Percentiles rank a stretch among this genome's conserved stretches.
These are phyloP conservation scores for Neuroscelio doddi DNA, from an alignment of 2,888 invertebrate species.

Conservation along the genomic window DNA sequence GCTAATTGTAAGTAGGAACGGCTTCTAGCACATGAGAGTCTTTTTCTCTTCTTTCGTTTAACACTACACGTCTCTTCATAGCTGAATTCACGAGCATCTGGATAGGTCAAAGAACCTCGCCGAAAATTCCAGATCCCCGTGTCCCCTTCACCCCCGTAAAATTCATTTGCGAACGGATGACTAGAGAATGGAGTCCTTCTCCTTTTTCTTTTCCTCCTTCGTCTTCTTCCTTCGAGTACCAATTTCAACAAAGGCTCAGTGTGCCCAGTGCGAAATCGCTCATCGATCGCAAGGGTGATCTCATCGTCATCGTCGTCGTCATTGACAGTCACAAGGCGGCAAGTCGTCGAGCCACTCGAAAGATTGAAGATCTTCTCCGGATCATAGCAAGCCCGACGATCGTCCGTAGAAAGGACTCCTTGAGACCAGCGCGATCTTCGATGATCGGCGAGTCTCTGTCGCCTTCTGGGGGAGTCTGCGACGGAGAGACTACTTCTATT, in stretches of 20 bases:
- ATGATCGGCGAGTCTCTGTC: not conserved
- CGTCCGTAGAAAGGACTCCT: too few species aligned
- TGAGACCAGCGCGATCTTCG: not conserved
- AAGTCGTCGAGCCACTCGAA: slow-evolving; percentile 3
- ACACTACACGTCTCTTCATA: too few species aligned
- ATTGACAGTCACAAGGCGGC: not conserved
- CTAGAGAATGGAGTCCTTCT: slow-evolving; percentile 48
- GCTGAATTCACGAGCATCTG: too few species aligned
- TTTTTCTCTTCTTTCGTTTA: not conserved
- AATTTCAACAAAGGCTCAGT: slow-evolving; percentile 7
- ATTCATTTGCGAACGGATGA: slow-evolving; percentile 42
- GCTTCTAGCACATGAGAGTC: slow-evolving; percentile 40
- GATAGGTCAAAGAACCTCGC: too few species aligned
- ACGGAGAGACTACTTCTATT: not conserved
- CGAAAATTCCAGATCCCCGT: too few species aligned
- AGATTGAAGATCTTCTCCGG: not conserved
- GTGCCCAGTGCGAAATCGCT: slow-evolving; percentile 2
- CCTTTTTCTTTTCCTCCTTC: slow-evolving; percentile 15
- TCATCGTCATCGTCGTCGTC: not conserved
- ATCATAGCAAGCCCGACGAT: not conserved
- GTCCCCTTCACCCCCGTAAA: slow-evolving; percentile 9
- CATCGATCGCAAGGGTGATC: slow-evolving; percentile 3
- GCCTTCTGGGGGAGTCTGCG: not conserved
- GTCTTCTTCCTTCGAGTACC: not conserved
- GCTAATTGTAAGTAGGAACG: slow-evolving; percentile 57